A percentile compares a stretch with the other conserved stretches of the same genome.
Conservation (phyloP, 2,113 vertebrate species). For the Rhizomys pruinosus region DNA sequence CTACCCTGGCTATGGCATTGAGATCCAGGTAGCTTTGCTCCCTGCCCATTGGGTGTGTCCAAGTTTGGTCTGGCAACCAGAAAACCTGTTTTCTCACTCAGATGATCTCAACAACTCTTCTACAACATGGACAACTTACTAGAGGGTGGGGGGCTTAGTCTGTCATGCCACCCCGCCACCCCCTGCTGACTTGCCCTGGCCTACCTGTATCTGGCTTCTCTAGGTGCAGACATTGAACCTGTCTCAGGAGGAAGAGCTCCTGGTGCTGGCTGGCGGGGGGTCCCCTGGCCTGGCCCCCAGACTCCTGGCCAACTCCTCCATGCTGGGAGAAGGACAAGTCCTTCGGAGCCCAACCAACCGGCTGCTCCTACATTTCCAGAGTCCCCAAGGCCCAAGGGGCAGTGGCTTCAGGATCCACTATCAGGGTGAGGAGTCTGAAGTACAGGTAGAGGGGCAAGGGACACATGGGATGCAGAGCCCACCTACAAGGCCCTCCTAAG, state of each 20-base stretch:
- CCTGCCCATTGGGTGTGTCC: background rate
- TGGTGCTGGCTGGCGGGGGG: conserved; percentile 89
- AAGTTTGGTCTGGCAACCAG: background rate
- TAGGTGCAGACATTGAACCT: conserved; percentile 94
- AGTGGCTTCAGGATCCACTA: conserved; percentile 93
- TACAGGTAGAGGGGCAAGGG: background rate
- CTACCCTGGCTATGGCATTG: conserved; percentile 93
- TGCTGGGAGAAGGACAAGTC: conserved; percentile 94
- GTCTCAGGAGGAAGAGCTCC: conserved; percentile 92
- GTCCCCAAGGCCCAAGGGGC: conserved; percentile 88
- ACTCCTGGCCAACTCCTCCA: conserved; percentile 93
- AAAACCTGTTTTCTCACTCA: conserved; percentile 10
- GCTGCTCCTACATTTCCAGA: conserved; percentile 93
- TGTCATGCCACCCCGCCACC: too few relatives aligned
- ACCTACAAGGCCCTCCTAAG: background rate
- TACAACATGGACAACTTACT: background rate
- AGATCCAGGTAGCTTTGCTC: conserved; percentile 89
- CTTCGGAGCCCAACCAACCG: conserved; percentile 94
- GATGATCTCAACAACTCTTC: background rate
- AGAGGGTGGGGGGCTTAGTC: background rate
- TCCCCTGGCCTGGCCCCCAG: conserved; percentile 82
- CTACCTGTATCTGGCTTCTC: conserved; percentile 31
- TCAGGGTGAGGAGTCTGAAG: conserved; percentile 88
- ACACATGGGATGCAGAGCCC: background rate
- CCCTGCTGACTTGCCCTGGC: background rate